These are phyloP conservation scores for Lucinisca nassula DNA, from an alignment of 2,888 invertebrate species.

Conservation along the genomic window DNA sequence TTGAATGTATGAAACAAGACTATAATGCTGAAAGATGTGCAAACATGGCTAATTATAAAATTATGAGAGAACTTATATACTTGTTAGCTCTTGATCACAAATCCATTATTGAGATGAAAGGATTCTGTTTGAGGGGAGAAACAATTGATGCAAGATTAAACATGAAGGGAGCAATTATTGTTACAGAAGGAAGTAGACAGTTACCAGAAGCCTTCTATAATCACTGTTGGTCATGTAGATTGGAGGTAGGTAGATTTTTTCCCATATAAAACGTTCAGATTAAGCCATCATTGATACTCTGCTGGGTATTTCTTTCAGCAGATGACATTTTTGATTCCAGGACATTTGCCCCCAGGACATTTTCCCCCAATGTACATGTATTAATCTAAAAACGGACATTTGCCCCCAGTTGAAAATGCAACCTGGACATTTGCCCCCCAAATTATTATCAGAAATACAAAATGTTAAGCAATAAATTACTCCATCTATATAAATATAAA, in stretches of 20 bases:
- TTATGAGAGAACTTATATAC: slow-evolving; percentile 79
- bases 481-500: too few relatives aligned
- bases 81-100: slow-evolving; percentile 75
- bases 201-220: slow-evolving; percentile 43
- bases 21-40: slow-evolving; percentile 79
- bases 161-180: slow-evolving; percentile 79
- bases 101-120: slow-evolving; percentile 74
- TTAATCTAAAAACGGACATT: too few relatives aligned
- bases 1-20: slow-evolving; percentile 81
- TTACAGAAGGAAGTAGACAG: slow-evolving; percentile 78
- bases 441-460: too few relatives aligned
- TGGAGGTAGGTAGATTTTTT: slow-evolving; percentile 74
- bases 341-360: too few relatives aligned
- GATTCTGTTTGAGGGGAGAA: slow-evolving; percentile 83
- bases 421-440: too few relatives aligned
- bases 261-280: too few relatives aligned
- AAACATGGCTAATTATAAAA: slow-evolving; percentile 80
- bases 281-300: too few relatives aligned
- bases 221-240: slow-evolving; percentile 62
- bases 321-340: too few relatives aligned
- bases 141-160: slow-evolving; percentile 70
- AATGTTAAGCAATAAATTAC: too few relatives aligned
- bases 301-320: too few relatives aligned
- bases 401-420: too few relatives aligned
- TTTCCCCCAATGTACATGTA: too few relatives aligned